Evolutionary conservation across 2,888 invertebrate species (phyloP).

Genomic region (Athrips mouffetella): DNA sequence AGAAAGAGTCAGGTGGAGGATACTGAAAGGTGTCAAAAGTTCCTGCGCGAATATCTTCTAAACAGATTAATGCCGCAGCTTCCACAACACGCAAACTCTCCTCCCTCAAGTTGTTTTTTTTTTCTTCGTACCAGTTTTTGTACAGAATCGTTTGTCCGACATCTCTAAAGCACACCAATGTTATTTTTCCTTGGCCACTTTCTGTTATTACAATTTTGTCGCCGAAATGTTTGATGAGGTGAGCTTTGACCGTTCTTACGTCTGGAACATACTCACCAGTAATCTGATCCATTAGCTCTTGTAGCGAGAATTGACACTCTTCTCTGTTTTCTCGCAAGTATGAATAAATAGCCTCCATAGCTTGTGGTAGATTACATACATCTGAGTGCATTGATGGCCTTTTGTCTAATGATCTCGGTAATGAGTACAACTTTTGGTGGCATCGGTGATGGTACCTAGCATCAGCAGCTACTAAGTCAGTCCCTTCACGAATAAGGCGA

Average conservation of each 20-base stretch:
- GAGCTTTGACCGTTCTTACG: background rate
- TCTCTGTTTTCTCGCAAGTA: background rate
- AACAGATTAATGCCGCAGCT: background rate
- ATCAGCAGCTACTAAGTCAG: background rate
- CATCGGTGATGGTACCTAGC: background rate
- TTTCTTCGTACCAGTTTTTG: background rate
- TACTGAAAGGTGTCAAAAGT: background rate
- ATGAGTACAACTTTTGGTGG: background rate
- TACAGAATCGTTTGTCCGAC: background rate
- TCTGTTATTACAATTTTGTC: background rate
- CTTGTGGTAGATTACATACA: background rate
- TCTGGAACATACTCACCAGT: background rate
- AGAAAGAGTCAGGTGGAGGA: background rate
- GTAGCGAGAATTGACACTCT: background rate
- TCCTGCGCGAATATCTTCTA: background rate
- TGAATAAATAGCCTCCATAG: background rate
- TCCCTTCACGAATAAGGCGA: background rate
- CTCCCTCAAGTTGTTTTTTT: background rate
- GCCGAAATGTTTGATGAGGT: background rate
- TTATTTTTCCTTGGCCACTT: too few relatives aligned
- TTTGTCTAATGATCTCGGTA: too few relatives aligned
- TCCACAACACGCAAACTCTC: background rate
- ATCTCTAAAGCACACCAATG: too few relatives aligned
- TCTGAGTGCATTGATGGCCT: background rate
- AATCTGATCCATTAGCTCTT: too few relatives aligned